phyloP scores from a whole-genome alignment of 2,888 invertebrate genomes.

The Pecten maximus region DNA sequence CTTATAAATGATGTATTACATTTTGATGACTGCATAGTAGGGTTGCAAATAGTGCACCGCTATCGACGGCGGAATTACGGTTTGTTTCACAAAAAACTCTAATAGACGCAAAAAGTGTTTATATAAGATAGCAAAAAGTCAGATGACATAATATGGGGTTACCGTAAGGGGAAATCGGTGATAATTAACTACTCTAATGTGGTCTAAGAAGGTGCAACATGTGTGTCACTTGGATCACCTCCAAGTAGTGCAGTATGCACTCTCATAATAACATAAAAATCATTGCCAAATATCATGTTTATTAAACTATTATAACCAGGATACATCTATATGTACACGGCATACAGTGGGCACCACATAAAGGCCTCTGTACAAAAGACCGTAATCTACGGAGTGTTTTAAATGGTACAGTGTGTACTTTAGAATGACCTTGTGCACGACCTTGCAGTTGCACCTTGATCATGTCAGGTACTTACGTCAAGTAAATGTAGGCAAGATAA shows the following conservation, averaged over 20 bases:
- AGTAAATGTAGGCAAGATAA: not conserved
- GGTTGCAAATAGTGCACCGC: not conserved
- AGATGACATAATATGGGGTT: not conserved
- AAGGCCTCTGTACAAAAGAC: not conserved
- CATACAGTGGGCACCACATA: not conserved
- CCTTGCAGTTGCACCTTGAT: not conserved
- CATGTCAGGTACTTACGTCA: not conserved
- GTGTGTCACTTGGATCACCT: not conserved
- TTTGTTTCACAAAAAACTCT: slow-evolving; percentile 9
- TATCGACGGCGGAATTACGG: slow-evolving; percentile 1
- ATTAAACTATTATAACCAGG: slow-evolving; percentile 5
- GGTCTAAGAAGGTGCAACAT: not conserved
- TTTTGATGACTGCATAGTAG: not conserved
- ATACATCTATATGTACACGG: not conserved
- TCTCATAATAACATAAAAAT: not conserved
- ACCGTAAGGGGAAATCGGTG: not conserved
- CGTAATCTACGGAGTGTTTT: not conserved
- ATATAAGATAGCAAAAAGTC: slow-evolving; percentile 13
- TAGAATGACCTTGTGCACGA: not conserved
- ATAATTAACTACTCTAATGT: not conserved
- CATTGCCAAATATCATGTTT: slow-evolving; percentile 16
- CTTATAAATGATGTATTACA: not conserved
- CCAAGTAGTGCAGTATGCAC: slow-evolving; percentile 21
- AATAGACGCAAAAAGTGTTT: slow-evolving; percentile 24
- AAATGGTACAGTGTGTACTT: not conserved